Evolutionary conservation across 1,140 invertebrate species (phyloP), one percentile per base, ranked within the genome.

Genomic region (Rhagoletis zephyria): DNA sequence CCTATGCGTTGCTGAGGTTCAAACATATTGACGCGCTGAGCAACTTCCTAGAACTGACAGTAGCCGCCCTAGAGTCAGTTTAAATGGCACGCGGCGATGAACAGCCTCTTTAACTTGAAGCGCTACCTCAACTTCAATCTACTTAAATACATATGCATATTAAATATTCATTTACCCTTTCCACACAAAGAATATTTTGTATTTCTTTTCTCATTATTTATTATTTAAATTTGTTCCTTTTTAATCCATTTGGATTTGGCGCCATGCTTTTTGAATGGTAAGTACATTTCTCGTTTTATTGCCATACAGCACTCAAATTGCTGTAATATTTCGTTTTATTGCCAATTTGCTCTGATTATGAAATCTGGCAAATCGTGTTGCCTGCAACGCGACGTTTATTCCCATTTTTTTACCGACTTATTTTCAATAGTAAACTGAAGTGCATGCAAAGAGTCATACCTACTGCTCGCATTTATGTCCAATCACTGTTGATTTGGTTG

Each of bases 281-380:
- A 4, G 19, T 19, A n/a, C 10, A 30, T 30, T 19, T 6, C 19
- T 81, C n/a, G 9, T 56, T 81, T 59, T 81, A 81, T 81, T 81
- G 74, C 56, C 74, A 56, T 51, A n/a, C 30, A 30, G 30, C 42
- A 42, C 42, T 19, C 74, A 56, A 56, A 56, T 81, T 59, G 6
- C 74, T 56, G 42, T 30, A 81, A 81, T 81, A 81, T 56, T 19
- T 19, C 74, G 10, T 56, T 81, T 59, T 81, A 81, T 81, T 81
- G 74, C 2, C n/a, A 81, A 81, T 81, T 81, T 56, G 48, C 48
- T 56, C 9, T 81, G 74, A 56, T 56, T 81, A 81, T 81, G 74
- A 81, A 81, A 81, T 81, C 74, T 81, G 74, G 48, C 51, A 81
- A 81, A 81, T 81, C 74, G 48, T 81, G 74, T 81, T 81, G 48